These are phyloP conservation scores for Hypselothyrea guttata DNA, from an alignment of 2,888 invertebrate genomes.

Conservation along the genomic window DNA sequence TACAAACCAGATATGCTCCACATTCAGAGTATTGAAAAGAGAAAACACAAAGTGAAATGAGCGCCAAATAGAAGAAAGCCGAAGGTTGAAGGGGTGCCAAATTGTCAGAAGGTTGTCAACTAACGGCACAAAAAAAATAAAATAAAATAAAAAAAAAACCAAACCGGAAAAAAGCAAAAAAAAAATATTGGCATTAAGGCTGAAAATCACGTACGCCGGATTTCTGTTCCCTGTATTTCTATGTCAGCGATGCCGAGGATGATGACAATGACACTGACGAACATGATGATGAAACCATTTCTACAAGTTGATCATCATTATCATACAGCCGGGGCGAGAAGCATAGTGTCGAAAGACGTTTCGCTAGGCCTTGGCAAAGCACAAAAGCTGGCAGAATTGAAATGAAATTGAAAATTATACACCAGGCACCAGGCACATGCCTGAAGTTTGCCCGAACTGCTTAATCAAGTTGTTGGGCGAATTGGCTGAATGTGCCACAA, in stretches of 20 bases:
- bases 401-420: conserved; percentile 77
- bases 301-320: conserved; percentile 30
- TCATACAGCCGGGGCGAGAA: neutral
- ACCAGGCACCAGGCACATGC: conserved; percentile 23
- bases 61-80: conserved; percentile 51
- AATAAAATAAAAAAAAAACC: conserved; percentile 26
- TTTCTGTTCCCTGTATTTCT: conserved; percentile 70
- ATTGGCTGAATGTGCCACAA: conserved; percentile 51
- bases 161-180: conserved; percentile 5
- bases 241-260: conserved; percentile 49
- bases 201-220: conserved; percentile 80
- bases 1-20: too few species aligned
- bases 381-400: conserved; percentile 65
- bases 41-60: conserved; percentile 58
- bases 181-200: conserved; percentile 63
- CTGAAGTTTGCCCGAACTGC: conserved; percentile 29
- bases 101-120: conserved; percentile 72
- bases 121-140: conserved; percentile 43
- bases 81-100: conserved; percentile 66
- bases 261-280: conserved; percentile 58
- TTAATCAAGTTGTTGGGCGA: conserved; percentile 75
- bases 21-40: conserved; percentile 9
- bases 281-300: conserved; percentile 38
- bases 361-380: conserved; percentile 41
- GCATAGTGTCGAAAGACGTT: conserved; percentile 19